phyloP scores from a whole-genome alignment of 2,113 vertebrate species.

The Pomatostomus ruficeps region DNA sequence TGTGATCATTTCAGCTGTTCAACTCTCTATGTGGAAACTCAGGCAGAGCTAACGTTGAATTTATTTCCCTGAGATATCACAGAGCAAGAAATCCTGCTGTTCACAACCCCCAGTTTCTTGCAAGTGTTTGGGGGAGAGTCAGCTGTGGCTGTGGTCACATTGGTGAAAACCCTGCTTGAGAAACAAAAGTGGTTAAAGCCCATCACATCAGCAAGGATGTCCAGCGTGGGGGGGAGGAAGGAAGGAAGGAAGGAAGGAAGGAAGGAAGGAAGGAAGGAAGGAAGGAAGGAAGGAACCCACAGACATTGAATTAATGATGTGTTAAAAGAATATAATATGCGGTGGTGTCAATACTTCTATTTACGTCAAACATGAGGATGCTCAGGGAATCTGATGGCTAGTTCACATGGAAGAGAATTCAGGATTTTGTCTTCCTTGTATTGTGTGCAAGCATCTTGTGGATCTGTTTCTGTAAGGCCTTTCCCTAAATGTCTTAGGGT shows the following conservation, averaged over 20 bases:
- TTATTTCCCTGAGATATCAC: not conserved
- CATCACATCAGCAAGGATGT: not conserved
- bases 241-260: not conserved
- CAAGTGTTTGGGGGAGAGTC: not conserved
- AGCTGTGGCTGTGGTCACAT: not conserved
- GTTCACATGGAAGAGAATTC: not conserved
- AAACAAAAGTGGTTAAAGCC: not conserved
- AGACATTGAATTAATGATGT: not conserved
- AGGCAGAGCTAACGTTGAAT: not conserved
- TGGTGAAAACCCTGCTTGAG: not conserved
- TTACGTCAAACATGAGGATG: not conserved
- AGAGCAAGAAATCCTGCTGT: not conserved
- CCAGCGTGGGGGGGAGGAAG: too few relatives aligned
- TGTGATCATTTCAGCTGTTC: not conserved
- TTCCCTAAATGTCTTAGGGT: not conserved
- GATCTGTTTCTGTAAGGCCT: not conserved
- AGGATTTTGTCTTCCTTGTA: not conserved
- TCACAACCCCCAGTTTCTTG: not conserved
- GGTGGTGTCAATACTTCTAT: not conserved
- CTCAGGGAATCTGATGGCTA: not conserved
- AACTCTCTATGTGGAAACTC: not conserved
- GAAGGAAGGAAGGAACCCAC: not conserved
- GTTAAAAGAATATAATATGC: not conserved
- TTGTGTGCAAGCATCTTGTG: not conserved
- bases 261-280: not conserved